Percentiles rank a stretch among this genome's conserved stretches.
phyloP scores from a whole-genome alignment of 1,140 invertebrate genomes.

The Antheraea pernyi region DNA sequence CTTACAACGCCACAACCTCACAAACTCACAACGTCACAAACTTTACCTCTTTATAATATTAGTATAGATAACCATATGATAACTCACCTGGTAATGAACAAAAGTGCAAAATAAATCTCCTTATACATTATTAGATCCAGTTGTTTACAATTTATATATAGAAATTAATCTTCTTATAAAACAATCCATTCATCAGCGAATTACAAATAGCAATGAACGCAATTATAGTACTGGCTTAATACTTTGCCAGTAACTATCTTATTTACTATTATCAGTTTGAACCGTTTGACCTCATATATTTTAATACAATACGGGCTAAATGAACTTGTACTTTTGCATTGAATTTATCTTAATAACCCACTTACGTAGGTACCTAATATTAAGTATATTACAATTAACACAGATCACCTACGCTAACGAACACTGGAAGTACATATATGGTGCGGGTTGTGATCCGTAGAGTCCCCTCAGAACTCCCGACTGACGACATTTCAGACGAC shows the following conservation, averaged over 20 bases:
- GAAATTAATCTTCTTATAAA: not conserved
- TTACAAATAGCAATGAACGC: not conserved
- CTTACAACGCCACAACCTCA: no score
- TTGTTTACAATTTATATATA: not conserved
- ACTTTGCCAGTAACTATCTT: not conserved
- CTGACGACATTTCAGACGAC: no score
- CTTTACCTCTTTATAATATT: not conserved
- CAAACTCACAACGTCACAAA: no score
- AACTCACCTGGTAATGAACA: slow-evolving; percentile 10
- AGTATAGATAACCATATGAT: not conserved
- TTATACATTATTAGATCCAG: slow-evolving; percentile 15
- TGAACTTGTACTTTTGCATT: no score
- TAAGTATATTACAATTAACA: no score
- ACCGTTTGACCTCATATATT: slow-evolving; percentile 34
- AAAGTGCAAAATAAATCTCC: slow-evolving; percentile 14
- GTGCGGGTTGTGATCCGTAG: no score
- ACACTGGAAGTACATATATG: no score
- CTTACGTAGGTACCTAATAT: no score
- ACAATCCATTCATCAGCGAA: not conserved
- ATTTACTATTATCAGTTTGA: slow-evolving; percentile 35
- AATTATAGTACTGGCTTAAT: not conserved
- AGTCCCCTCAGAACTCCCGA: no score
- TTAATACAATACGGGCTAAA: slow-evolving; percentile 5
- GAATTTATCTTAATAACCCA: no score
- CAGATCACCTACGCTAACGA: no score